Conservation (phyloP, 2,888 invertebrate species). For the Alentia gelatinosa region DNA sequence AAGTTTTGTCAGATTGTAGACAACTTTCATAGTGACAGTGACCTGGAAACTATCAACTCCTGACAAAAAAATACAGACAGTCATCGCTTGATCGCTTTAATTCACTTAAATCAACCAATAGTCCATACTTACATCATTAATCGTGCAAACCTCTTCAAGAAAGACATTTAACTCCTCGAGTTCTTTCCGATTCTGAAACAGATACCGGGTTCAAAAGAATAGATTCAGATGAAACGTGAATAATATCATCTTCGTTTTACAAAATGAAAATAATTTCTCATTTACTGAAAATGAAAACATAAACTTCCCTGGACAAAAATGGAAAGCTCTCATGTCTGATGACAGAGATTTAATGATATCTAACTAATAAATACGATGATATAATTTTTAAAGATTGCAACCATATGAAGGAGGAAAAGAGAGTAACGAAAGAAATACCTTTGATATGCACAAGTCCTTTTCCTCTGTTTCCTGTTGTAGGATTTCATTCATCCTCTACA, state of each 20-base stretch:
- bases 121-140: neutral
- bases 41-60: too few species aligned
- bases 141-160: neutral
- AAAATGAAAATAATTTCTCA: neutral
- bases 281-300: too few species aligned
- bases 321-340: too few species aligned
- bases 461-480: neutral
- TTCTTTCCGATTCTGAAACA: neutral
- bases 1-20: too few species aligned
- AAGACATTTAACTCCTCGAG: neutral
- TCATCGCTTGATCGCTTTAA: too few species aligned
- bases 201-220: too few species aligned
- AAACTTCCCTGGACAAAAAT: too few species aligned
- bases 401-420: neutral
- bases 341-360: too few species aligned
- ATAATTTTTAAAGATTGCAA: neutral
- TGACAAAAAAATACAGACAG: too few species aligned
- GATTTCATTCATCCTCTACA: neutral
- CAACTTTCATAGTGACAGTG: too few species aligned
- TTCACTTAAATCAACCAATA: too few species aligned
- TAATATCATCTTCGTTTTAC: neutral
- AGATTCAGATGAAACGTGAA: neutral
- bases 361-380: too few species aligned
- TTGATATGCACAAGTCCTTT: neutral
- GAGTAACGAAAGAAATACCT: neutral